These are phyloP conservation scores for Sylvicola fuscatus DNA, from an alignment of 2,888 invertebrate species.

Conservation along the genomic window DNA sequence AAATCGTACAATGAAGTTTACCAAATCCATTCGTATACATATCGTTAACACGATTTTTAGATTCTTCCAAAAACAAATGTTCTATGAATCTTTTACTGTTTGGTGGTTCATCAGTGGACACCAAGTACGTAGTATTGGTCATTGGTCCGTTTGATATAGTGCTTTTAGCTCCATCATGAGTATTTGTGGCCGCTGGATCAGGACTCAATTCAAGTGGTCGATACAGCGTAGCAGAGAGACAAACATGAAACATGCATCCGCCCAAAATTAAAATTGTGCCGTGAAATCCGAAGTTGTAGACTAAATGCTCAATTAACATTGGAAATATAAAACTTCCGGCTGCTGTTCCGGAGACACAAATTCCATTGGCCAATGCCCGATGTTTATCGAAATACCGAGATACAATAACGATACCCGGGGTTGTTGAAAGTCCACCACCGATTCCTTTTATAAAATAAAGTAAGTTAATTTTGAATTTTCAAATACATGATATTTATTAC, in stretches of 20 bases:
- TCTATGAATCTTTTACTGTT: slow-evolving; percentile 22
- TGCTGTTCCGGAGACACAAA: slow-evolving; percentile 62
- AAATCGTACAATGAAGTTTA: slow-evolving; percentile 4
- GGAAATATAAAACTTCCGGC: slow-evolving; percentile 62
- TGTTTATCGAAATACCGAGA: slow-evolving; percentile 63
- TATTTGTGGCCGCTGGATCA: not conserved
- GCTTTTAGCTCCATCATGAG: not conserved
- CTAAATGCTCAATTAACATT: slow-evolving; percentile 46
- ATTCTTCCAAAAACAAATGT: slow-evolving; percentile 24
- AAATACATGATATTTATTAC: not conserved
- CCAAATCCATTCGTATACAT: slow-evolving; percentile 15
- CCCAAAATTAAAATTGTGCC: slow-evolving; percentile 49
- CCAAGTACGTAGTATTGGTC: slow-evolving; percentile 23
- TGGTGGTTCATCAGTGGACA: slow-evolving; percentile 21
- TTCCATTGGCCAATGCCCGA: slow-evolving; percentile 57
- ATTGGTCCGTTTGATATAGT: slow-evolving; percentile 18
- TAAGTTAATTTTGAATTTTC: not conserved
- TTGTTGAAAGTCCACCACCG: slow-evolving; percentile 58
- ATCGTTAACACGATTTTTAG: slow-evolving; percentile 23
- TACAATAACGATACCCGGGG: slow-evolving; percentile 61
- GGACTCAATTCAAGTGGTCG: slow-evolving; percentile 26
- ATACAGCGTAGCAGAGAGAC: slow-evolving; percentile 47
- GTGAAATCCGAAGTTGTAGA: slow-evolving; percentile 48
- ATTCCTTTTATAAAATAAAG: slow-evolving; percentile 30
- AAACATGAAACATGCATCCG: slow-evolving; percentile 55